Evolutionary conservation across 1,140 invertebrate genomes (phyloP), one percentile per base, ranked within the genome.

Genomic region (Penaeus chinensis): DNA sequence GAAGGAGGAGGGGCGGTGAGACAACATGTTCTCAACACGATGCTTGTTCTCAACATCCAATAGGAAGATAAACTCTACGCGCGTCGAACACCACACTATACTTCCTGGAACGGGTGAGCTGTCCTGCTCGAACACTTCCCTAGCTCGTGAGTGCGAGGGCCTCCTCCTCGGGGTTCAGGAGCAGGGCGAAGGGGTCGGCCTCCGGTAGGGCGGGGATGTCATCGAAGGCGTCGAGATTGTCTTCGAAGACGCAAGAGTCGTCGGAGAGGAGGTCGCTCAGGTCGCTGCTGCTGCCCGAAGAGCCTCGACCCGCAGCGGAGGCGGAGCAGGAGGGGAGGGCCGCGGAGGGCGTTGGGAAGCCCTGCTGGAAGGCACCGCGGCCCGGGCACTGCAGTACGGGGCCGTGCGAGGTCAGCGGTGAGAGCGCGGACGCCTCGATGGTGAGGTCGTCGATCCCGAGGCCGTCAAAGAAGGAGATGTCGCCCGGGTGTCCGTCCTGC

Each of bases 141-240:
- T 79, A 85, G 22, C 74, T 78, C n/a, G 20, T 66, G 22, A 80
- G 63, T n/a, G 77, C 61, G 13, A 85, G 37, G 22, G 76, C 37
- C 62, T 85, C 84, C 69, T 42, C 65, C 16, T 85, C 84, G 7
- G 84, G 77, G 4, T 54, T 47, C 18, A 85, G 76, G 20, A 87
- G 79, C 24, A 87, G 71, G 24, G 85, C 85, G 42, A 87, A 87
- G 60, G 85, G 79, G 27, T 87, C 85, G n/a, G 66, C 79, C 54
- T 87, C 85, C 3, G 79, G 79, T 19, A 87, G 47, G 19, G 85
- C 85, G 24, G 85, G 79, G 22, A 87, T 87, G 78, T 87, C 85
- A 42, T 87, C 79, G 61, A 87, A 87, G 27, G 85, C 85, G 61
- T 87, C 85, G 19, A 87, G 78, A 65, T 69, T 87, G 80, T 82